Evolutionary conservation across 30 jellyfish, hydroid and myxozoan genomes (phyloP), one percentile per base, ranked within the genome.

Genomic region (Pelagia noctiluca): DNA sequence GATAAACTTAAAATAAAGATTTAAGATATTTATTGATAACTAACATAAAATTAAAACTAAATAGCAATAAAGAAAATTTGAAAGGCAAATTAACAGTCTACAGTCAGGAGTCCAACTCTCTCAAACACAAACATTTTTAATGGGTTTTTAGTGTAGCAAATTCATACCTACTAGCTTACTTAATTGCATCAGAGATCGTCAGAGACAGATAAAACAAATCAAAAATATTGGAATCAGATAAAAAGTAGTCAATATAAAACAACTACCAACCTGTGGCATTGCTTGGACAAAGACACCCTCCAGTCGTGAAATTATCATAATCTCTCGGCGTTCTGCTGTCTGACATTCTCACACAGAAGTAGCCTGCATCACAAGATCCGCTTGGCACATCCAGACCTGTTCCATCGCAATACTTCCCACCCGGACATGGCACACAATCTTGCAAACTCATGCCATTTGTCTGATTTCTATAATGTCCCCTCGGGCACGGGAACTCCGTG

Each of bases 331-430:
- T 81, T 26, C 76, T 77, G 8, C 87, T 80, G 36, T 77, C 54
- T n/a, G 99, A 88, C 82, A 95, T 95, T n/a, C 90, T 68, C 84
- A 94, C 87, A 61, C 99, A 94, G 89, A 88, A 94, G 73, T 88
- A 88, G 26, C 99, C 99, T 4, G 89, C 91, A 54, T 83, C 96
- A 78, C 99, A 94, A 21, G 60, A 62, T 0, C 95, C 97, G 50
- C 82, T 60, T 42, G 97, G 96, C 64, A 31, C 47, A 7, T 68
- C 85, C 24, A 81, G 77, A 11, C 98, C 98, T 8, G 83, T 66
- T 19, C 97, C 93, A 50, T 68, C 93, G 69, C 98, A 93, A 34
- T 86, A 93, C 42, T 75, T 63, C 0, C 97, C 96, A 54, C 86
- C 93, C 1, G 94, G 93, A 65, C 98, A 94, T 4, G 89, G 80